Evolutionary conservation across 2,113 vertebrate species (phyloP), one percentile per base, ranked within the genome.

Genomic region (Upupa epops): DNA sequence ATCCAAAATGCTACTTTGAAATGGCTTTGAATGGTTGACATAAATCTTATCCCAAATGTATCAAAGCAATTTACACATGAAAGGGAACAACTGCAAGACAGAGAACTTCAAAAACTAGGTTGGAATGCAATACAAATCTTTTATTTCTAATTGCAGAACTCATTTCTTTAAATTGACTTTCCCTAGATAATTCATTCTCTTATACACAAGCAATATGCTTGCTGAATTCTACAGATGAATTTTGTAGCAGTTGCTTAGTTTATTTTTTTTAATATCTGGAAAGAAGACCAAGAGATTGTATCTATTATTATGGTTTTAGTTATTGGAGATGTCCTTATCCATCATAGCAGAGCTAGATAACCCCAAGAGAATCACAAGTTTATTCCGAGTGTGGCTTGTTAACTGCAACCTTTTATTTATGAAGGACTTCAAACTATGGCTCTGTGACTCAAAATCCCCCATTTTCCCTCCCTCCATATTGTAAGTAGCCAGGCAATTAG

Each of bases 41-140:
- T 20, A 36, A 76, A 48, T 51, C 59, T 86, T 82, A 92, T 52
- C 63, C 51, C 26, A n/a, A 69, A 86, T 6, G 3, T 31, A 92
- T 75, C 70, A 82, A 84, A 76, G 48, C 52, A 84, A 76, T 89
- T 84, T 90, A 85, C 29, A 76, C 81, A 86, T 88, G 25, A 89
- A 92, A 85, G 58, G 13, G 13, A 56, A 54, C 48, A 78, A 84
- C 22, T 34, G 55, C 63, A 94, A 75, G 64, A 89, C 64, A 73
- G n/a, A 72, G 9, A 59, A 40, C 60, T 91, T 88, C 46, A 86
- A 86, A 92, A 78, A 61, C n/a, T 31, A 55, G 26, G n/a, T 51
- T 14, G 63, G 42, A 72, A 84, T 36, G 9, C 86, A 95, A 79
- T 25, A 75, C 22, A 89, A 61, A 79, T 70, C 40, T 82, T 89